A percentile compares a stretch with the other conserved stretches of the same genome.
Conservation (phyloP, 2,797 vertebrate species). For the Mionectes olivaceus region DNA sequence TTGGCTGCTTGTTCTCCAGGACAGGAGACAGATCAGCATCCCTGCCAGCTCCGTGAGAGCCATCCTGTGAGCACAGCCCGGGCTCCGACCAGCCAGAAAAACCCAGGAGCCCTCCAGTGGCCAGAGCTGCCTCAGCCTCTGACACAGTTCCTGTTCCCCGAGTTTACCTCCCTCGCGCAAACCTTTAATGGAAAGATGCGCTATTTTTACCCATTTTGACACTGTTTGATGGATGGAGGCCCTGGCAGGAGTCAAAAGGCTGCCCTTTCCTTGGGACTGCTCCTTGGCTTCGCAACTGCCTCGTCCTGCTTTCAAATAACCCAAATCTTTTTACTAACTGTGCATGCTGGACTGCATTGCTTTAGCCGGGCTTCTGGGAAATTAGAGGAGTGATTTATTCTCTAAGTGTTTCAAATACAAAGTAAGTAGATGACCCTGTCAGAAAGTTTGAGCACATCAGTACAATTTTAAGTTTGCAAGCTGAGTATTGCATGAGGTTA, state of each 20-base stretch:
- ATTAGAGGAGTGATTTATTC: not conserved
- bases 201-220: conserved; percentile 12
- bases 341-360: not conserved
- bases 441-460: not conserved
- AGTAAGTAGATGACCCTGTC: not conserved
- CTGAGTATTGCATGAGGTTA: not conserved
- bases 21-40: not conserved
- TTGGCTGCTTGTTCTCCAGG: not conserved
- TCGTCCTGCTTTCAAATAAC: not conserved
- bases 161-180: not conserved
- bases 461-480: not conserved
- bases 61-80: not conserved
- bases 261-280: not conserved
- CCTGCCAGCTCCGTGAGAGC: not conserved
- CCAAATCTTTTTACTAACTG: not conserved
- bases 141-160: not conserved
- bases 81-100: not conserved
- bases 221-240: not conserved
- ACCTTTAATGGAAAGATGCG: not conserved
- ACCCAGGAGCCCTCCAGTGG: conserved; percentile 34
- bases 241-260: conserved; percentile 8
- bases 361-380: not conserved
- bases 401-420: not conserved
- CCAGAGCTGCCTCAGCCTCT: not conserved
- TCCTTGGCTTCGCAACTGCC: not conserved